Conservation (phyloP, 2,888 invertebrate genomes). For the Rhamnusium bicolor region DNA sequence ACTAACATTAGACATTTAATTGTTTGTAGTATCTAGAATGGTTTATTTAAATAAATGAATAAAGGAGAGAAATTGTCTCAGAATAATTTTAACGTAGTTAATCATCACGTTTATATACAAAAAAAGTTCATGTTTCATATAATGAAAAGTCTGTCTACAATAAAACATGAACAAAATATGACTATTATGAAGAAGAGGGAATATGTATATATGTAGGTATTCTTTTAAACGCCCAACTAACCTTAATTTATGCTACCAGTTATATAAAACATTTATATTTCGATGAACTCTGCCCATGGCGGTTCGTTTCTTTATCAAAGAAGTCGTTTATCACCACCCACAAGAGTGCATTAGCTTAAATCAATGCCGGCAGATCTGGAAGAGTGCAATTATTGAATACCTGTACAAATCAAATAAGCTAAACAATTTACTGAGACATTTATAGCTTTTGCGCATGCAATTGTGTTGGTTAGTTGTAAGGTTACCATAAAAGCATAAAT, state of each 20-base stretch:
- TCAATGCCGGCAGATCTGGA: slow-evolving; percentile 30
- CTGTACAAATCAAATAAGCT: slow-evolving; percentile 27
- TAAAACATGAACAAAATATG: not conserved
- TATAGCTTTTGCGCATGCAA: slow-evolving; percentile 31
- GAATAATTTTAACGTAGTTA: too few relatives aligned
- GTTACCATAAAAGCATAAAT: slow-evolving; percentile 13
- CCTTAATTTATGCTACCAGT: slow-evolving; percentile 10
- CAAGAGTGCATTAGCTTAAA: slow-evolving; percentile 27
- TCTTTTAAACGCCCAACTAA: not conserved
- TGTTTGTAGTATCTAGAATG: too few relatives aligned
- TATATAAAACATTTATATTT: slow-evolving; percentile 15
- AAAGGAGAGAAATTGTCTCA: too few relatives aligned
- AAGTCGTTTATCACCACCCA: slow-evolving; percentile 19
- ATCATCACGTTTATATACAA: too few relatives aligned
- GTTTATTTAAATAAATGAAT: too few relatives aligned
- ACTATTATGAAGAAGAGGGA: not conserved
- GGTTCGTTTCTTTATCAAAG: slow-evolving; percentile 21
- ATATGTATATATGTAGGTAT: too few relatives aligned
- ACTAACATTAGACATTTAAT: too few relatives aligned
- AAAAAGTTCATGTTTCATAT: not conserved
- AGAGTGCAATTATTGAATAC: slow-evolving; percentile 35
- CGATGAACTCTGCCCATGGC: slow-evolving; percentile 14
- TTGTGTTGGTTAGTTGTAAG: slow-evolving; percentile 20
- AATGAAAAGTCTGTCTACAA: not conserved
- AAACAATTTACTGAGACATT: slow-evolving; percentile 32